phyloP scores from a whole-genome alignment of 2,797 vertebrate species.

The Monodelphis domestica region DNA sequence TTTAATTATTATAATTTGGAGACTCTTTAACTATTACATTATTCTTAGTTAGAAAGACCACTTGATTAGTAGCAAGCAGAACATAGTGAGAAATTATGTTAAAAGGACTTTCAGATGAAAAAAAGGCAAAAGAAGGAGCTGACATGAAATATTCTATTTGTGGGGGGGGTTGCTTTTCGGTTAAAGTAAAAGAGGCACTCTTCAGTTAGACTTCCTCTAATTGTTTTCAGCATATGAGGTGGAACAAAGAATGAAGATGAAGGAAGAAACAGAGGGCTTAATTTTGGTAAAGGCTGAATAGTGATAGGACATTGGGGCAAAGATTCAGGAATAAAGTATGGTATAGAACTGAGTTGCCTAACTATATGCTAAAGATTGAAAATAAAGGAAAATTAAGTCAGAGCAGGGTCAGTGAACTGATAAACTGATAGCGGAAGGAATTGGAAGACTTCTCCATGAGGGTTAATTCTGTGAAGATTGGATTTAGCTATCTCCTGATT shows the following conservation, averaged over 20 bases:
- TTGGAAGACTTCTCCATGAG: not conserved
- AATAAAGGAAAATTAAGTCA: not conserved
- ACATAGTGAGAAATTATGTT: not conserved
- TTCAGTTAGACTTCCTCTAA: not conserved
- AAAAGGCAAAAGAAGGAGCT: not conserved
- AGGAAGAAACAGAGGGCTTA: not conserved
- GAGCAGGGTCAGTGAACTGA: not conserved
- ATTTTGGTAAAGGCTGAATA: no score
- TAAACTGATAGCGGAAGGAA: not conserved
- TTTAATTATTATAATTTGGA: no score
- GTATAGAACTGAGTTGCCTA: not conserved
- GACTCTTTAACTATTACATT: no score
- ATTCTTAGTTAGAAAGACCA: no score
- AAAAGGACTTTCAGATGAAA: not conserved
- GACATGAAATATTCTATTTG: not conserved
- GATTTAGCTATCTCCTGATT: no score
- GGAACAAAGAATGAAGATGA: not conserved
- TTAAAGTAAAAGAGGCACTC: not conserved
- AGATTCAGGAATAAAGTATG: not conserved
- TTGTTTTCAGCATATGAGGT: not conserved
- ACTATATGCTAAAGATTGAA: not conserved
- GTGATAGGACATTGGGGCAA: not conserved
- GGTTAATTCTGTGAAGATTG: not conserved
- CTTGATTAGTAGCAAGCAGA: not conserved
- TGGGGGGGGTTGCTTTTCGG: no score